Base-by-base conservation (phyloP, 2,113 vertebrate species). In the Equus przewalskii region DNA sequence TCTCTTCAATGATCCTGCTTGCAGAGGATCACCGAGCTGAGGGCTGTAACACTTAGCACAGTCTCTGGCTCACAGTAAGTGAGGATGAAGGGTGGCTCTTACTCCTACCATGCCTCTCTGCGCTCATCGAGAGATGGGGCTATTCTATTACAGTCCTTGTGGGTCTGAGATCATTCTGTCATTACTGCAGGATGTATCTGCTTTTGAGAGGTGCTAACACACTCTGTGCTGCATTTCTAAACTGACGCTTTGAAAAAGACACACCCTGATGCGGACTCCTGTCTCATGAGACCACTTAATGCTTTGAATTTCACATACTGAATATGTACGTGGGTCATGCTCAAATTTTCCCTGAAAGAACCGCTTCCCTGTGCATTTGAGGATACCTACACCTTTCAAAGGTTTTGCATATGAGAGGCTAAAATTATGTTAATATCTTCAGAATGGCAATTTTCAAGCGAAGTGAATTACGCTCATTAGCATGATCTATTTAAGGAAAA, bases 371-470 rank as follows among this genome's bases (percentile, higher is more conserved):
- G 6, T 49, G 44, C 30, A 79, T 24, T 70, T 65, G 24, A 46
- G 6, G 49, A 64, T 36, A 70, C 10, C 79, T 91, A 58, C 2
- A 65, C 62, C 81, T 91, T 85, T 95, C 64, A 85, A 95, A 82
- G 26, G 1, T 79, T 82, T 90, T 89, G 33, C 56, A 76, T 51
- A 6, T 56, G 6, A 86, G 49, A 88, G 18, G 81, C n/a, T 67
- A 94, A 89, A 91, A 75, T 91, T 87, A 87, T 87, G 76, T 56
- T 80, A 95, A 83, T 79, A 51, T 89, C 56, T 72, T 89, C 67
- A 85, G 18, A 89, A 89, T 46, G 46, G 51, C 56, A 92, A 82
- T 86, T 97, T 86, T 85, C 56, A 94, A 85, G 78, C 67, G 46
- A 86, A 91, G 44, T 85, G 60, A 84, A 36, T 54, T 82, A 67